phyloP scores from a whole-genome alignment of 1,140 invertebrate genomes.

The Uloborus diversus region DNA sequence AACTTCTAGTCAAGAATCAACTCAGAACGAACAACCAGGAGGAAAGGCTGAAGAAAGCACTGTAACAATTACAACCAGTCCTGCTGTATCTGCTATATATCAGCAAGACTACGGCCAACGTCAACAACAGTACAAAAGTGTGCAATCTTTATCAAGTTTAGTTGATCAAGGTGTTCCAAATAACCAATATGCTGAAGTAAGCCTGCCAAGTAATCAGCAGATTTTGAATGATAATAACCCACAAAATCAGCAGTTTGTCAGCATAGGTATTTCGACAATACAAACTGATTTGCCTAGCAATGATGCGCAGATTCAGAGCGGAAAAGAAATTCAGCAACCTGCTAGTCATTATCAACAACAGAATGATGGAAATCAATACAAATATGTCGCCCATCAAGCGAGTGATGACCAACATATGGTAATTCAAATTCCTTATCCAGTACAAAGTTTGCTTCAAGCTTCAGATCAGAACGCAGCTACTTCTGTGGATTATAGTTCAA shows the following conservation, averaged over 20 bases:
- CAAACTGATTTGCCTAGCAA: neutral
- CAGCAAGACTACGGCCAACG: neutral
- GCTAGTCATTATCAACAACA: constrained; percentile 2
- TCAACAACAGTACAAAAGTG: neutral
- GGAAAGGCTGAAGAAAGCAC: neutral
- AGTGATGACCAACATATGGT: neutral
- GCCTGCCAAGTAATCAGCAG: neutral
- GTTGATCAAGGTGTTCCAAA: too few species aligned
- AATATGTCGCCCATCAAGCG: neutral
- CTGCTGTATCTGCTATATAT: neutral
- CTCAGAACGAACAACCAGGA: neutral
- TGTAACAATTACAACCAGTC: too few species aligned
- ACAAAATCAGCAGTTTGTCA: constrained; percentile 15
- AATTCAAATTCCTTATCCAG: too few species aligned
- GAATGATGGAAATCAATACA: neutral
- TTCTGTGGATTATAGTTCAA: too few species aligned
- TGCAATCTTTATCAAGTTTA: neutral
- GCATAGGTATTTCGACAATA: constrained; percentile 6
- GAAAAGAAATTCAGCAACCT: neutral
- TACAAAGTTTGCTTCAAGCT: too few species aligned
- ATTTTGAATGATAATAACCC: neutral
- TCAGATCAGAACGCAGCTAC: too few species aligned
- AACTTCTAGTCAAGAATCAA: neutral
- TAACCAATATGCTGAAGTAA: neutral
- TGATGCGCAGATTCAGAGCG: neutral